Base-by-base conservation (phyloP, 2,797 vertebrate species). In the Eulemur rubriventer region DNA sequence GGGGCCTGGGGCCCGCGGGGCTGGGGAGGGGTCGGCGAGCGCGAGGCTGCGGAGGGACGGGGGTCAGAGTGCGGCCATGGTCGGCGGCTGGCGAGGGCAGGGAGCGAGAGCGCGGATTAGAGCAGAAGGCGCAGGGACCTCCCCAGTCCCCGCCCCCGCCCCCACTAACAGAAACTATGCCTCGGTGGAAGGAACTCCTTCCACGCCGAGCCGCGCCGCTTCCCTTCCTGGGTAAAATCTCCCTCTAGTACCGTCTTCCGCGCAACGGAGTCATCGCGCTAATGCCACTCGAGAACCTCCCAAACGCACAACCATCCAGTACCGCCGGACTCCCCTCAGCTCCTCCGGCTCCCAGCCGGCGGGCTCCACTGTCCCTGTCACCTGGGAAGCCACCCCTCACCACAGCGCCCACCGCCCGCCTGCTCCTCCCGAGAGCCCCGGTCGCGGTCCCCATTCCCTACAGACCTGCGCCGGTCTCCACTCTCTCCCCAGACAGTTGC, bases 21-120 rank as follows among this genome's bases (percentile, higher is more conserved):
- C 55, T n/a, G 35, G 61, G 61, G 82, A 3, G n/a, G 81, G 38
- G 76, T 70, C 41, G 55, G 79, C 69, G 61, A 69, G 81, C 63
- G 43, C 81, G 87, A 16, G 63, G 93, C 94, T 61, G 94, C 52
- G 50, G 46, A 20, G 41, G 91, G 55, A 6, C 52, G 12, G 41
- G 84, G 87, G 96, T 97, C 96, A 97, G 91, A 57, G 95, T 2
- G n/a, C 76, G 57, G 95, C 91, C 97, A 97, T 97, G 79, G 90
- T 72, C 72, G 43, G 59, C 35, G 43, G 92, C 96, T 97, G 96
- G 50, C 3, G 89, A n/a, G 80, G 82, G 81, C 86, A 48, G 73
- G 85, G 63, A 55, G 89, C 5, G 14, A 67, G 61, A 69, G 1
- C 20, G 28, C 1, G 70, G 48, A 11, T 97, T 89, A 97, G 91